A percentile compares a stretch with the other conserved stretches of the same genome.
Conservation (phyloP, 2,797 vertebrate species). For the Erethizon dorsatum region DNA sequence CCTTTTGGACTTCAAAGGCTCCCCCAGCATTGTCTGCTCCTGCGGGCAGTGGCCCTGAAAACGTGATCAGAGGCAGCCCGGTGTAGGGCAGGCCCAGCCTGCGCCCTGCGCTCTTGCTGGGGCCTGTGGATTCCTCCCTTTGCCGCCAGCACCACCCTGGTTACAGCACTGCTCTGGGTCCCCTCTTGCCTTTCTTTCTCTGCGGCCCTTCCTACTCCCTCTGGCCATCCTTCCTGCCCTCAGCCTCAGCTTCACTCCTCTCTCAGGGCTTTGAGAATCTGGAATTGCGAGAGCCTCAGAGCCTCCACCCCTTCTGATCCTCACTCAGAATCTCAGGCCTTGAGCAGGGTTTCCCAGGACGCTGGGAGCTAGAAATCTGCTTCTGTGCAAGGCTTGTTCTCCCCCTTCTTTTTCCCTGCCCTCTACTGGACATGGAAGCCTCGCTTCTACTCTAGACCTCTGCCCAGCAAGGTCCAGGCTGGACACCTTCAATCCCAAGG, state of each 20-base stretch:
- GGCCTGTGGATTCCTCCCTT: slow-evolving; percentile 93
- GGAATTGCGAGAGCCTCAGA: neutral
- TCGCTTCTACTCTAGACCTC: neutral
- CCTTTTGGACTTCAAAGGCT: slow-evolving; percentile 98
- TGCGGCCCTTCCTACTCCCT: slow-evolving; percentile 62
- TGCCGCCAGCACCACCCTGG: slow-evolving; percentile 92
- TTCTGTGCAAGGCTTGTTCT: neutral
- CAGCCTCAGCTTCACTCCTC: neutral
- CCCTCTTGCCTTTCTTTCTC: slow-evolving; percentile 77
- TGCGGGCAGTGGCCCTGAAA: slow-evolving; percentile 96
- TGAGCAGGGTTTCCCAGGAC: neutral
- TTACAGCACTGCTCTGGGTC: slow-evolving; percentile 90
- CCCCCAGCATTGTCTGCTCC: slow-evolving; percentile 95
- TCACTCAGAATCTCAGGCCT: neutral
- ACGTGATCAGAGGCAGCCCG: slow-evolving; percentile 96
- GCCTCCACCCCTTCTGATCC: neutral
- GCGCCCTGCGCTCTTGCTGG: slow-evolving; percentile 91
- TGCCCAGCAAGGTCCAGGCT: neutral
- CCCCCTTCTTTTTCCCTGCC: neutral
- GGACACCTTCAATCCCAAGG: neutral
- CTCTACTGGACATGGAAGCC: neutral
- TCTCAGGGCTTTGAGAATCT: neutral
- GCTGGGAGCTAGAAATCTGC: neutral
- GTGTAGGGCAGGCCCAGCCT: slow-evolving; percentile 97
- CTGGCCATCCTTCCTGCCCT: slow-evolving; percentile 47